These are phyloP conservation scores for Chloropsis cyanopogon DNA, from an alignment of 2,113 vertebrate genomes.

Conservation along the genomic window DNA sequence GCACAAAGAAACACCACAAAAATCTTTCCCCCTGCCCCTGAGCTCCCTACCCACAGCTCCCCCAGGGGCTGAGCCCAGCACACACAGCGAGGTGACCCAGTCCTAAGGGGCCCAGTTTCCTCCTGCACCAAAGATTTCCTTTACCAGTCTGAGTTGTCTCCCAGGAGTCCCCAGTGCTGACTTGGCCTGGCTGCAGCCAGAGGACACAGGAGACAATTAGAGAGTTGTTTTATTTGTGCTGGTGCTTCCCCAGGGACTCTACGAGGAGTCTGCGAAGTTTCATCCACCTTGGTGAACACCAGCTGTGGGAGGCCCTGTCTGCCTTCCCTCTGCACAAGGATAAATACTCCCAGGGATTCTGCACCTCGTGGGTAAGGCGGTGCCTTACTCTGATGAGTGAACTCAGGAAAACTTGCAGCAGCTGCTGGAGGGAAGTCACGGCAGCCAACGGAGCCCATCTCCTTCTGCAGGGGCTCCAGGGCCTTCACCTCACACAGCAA, in stretches of 20 bases:
- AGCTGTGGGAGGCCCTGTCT: background rate
- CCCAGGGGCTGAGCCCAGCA: background rate
- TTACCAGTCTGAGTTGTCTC: background rate
- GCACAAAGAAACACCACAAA: background rate
- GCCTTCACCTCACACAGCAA: background rate
- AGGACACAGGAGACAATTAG: background rate
- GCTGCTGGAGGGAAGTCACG: background rate
- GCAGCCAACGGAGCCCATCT: background rate
- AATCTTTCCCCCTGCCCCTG: background rate
- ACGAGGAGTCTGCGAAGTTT: accelerated
- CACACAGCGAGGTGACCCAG: accelerated
- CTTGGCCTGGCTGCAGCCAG: background rate
- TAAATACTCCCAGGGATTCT: background rate
- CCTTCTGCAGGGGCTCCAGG: background rate
- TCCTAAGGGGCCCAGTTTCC: background rate
- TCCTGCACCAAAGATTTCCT: background rate
- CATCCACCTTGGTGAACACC: background rate
- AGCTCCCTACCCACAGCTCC: background rate
- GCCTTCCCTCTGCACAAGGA: background rate
- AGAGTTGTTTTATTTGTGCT: background rate
- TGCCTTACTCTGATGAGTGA: background rate
- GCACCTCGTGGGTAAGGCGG: accelerated
- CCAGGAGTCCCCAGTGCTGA: background rate
- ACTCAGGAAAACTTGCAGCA: background rate
- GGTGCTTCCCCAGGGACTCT: background rate